Evolutionary conservation across 2,797 vertebrate genomes (phyloP).

Genomic region (Melanotaenia trifasciata): DNA sequence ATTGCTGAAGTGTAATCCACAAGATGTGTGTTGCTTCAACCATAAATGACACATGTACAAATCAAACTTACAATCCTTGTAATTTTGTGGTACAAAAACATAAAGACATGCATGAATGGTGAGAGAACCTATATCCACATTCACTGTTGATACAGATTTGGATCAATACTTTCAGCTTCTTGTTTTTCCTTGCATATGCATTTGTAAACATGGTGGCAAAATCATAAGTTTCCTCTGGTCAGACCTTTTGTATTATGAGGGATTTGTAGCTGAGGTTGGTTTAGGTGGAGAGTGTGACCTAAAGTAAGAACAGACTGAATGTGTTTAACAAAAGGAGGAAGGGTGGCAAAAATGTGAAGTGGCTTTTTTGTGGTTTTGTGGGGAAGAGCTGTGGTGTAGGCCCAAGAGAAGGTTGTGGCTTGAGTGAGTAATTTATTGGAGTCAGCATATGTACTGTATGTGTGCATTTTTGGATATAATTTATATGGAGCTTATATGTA

Average conservation of each 20-base stretch:
- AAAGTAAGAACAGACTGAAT: conserved; percentile 41
- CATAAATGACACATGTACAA: not conserved
- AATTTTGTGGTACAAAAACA: not conserved
- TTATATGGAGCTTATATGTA: not conserved
- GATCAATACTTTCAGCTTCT: not conserved
- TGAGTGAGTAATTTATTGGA: not conserved
- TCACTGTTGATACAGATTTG: not conserved
- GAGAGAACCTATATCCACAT: not conserved
- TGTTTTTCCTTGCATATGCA: conserved; percentile 3
- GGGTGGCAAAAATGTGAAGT: conserved; percentile 41
- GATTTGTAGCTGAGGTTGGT: conserved; percentile 34
- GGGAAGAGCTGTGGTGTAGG: conserved; percentile 30
- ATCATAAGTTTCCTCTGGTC: conserved; percentile 32
- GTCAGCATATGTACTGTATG: not conserved
- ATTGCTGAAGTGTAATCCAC: not conserved
- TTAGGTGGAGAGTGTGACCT: conserved; percentile 35
- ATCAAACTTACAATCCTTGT: not conserved
- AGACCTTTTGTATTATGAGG: conserved; percentile 34
- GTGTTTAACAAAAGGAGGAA: conserved; percentile 30
- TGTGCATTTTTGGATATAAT: not conserved
- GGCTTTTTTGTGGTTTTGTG: conserved; percentile 43
- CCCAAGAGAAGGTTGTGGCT: conserved; percentile 18
- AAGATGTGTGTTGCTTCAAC: too few species aligned
- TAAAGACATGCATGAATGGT: not conserved
- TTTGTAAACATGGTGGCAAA: not conserved